Percentiles rank a stretch among this genome's conserved stretches.
Conservation (phyloP, 64 coral and sea anemone genomes). For the Catalaphyllia jardinei region DNA sequence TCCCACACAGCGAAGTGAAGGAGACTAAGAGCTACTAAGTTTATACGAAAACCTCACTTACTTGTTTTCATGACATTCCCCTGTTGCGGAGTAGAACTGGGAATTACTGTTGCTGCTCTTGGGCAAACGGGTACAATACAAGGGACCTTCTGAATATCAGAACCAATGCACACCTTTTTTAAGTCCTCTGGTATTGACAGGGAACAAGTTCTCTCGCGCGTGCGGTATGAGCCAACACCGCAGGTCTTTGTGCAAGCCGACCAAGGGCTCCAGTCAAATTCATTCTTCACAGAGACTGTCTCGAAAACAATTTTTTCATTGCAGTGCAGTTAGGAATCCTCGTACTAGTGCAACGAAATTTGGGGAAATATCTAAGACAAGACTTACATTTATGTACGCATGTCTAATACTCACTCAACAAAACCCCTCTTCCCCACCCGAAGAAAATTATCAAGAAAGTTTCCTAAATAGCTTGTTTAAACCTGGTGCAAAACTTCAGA, state of each 20-base stretch:
- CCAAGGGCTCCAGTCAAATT: slow-evolving; percentile 41
- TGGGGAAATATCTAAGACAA: too few relatives aligned
- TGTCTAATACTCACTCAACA: too few relatives aligned
- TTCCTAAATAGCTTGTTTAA: too few relatives aligned
- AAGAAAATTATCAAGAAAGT: too few relatives aligned
- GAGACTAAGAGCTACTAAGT: too few relatives aligned
- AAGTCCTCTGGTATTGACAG: background rate
- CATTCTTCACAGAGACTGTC: slow-evolving; percentile 20
- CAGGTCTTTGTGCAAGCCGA: background rate
- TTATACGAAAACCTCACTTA: background rate
- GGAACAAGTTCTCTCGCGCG: slow-evolving; percentile 10
- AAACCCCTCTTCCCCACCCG: too few relatives aligned
- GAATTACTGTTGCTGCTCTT: background rate
- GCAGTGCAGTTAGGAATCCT: background rate
- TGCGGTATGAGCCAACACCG: slow-evolving; percentile 10
- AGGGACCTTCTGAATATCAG: background rate
- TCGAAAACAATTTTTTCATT: background rate
- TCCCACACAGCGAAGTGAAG: too few relatives aligned
- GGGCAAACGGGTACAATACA: background rate
- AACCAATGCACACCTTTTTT: background rate
- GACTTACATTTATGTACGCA: too few relatives aligned
- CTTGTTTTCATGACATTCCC: background rate
- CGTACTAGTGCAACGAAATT: too few relatives aligned
- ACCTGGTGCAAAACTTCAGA: too few relatives aligned
- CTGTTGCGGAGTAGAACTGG: background rate